A percentile compares a stretch with the other conserved stretches of the same genome.
Evolutionary conservation across 2,888 invertebrate species (phyloP).

Genomic region (Ennomos quercinarius): DNA sequence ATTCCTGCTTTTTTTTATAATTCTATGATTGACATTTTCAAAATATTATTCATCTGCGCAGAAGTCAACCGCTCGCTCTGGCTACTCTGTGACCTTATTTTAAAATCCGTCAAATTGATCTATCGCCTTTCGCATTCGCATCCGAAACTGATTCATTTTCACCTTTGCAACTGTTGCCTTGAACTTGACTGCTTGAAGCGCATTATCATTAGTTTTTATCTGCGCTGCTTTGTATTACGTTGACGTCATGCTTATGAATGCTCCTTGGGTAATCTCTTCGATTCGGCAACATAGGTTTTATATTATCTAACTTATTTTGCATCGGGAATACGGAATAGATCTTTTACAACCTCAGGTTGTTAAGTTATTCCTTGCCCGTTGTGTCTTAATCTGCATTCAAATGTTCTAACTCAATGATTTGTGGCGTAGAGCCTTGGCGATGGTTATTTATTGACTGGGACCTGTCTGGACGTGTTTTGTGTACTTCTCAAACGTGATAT

Average conservation of each 20-base stretch:
- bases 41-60: conserved; percentile 3
- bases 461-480: conserved; percentile 47
- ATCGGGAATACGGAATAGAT: conserved; percentile 8
- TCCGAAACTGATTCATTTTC: conserved; percentile 26
- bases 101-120: conserved; percentile 15
- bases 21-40: background rate
- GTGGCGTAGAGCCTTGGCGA: conserved; percentile 26
- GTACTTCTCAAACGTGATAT: conserved; percentile 75
- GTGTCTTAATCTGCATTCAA: conserved; percentile 33
- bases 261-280: conserved; percentile 5
- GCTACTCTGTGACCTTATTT: conserved; percentile 9
- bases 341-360: conserved; percentile 15
- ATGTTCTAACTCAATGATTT: conserved; percentile 32
- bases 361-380: conserved; percentile 20
- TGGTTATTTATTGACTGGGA: conserved; percentile 38
- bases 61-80: conserved; percentile 6
- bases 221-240: conserved; percentile 6
- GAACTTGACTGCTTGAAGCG: conserved; percentile 49
- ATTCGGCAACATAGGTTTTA: background rate
- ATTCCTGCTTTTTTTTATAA: no score
- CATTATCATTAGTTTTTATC: conserved; percentile 27
- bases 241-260: conserved; percentile 22
- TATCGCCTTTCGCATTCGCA: conserved; percentile 12
- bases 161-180: conserved; percentile 41
- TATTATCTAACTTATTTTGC: conserved; percentile 14